Evolutionary conservation across 2,888 invertebrate genomes (phyloP).

Genomic region (Xanthorhoe spadicearia): DNA sequence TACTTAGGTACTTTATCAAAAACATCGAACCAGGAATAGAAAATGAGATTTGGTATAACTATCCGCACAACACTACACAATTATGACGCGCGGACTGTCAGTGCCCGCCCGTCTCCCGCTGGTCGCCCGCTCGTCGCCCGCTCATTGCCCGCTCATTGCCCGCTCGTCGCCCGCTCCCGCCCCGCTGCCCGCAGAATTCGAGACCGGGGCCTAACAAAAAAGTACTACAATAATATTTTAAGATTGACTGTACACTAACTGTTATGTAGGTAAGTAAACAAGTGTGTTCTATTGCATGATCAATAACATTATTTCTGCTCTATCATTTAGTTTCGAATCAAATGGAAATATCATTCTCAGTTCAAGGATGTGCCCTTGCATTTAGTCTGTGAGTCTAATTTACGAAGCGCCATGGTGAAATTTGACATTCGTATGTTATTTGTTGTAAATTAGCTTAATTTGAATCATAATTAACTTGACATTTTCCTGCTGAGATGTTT

Average conservation of each 20-base stretch:
- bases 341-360: constrained; percentile 9
- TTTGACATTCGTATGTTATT: background rate
- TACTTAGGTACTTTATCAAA: too few relatives aligned
- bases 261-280: background rate
- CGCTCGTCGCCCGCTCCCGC: too few relatives aligned
- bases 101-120: too few relatives aligned
- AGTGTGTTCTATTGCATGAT: constrained; percentile 8
- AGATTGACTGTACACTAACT: background rate
- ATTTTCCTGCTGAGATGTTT: background rate
- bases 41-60: too few relatives aligned
- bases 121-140: too few relatives aligned
- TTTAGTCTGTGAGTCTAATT: background rate
- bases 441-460: background rate
- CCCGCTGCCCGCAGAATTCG: too few relatives aligned
- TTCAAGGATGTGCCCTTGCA: constrained; percentile 18
- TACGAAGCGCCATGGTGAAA: background rate
- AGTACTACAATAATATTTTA: background rate
- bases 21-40: too few relatives aligned
- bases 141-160: too few relatives aligned
- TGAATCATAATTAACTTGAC: background rate
- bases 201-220: too few relatives aligned
- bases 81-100: too few relatives aligned
- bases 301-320: background rate
- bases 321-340: constrained; percentile 8
- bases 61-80: too few relatives aligned